phyloP scores from a whole-genome alignment of 2,888 invertebrate genomes.

The Apodemia mormo region DNA sequence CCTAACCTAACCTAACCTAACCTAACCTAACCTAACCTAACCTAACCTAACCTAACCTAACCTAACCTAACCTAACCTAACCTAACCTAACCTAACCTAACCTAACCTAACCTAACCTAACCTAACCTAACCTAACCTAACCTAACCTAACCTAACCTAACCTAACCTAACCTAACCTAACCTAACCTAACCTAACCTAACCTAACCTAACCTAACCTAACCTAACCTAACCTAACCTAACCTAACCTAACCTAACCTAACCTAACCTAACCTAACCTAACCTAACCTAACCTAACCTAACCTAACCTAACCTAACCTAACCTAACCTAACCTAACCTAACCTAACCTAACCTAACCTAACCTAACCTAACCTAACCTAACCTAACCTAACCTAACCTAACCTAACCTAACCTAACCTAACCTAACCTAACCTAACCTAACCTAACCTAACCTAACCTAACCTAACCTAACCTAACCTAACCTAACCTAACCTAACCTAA shows the following conservation, averaged over 20 bases:
- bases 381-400: constrained; percentile 30
- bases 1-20: constrained; percentile 27
- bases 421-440: constrained; percentile 32
- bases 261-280: constrained; percentile 33
- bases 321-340: constrained; percentile 32
- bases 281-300: constrained; percentile 32
- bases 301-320: constrained; percentile 32
- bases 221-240: constrained; percentile 34
- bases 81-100: constrained; percentile 29
- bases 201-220: constrained; percentile 32
- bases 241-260: constrained; percentile 33
- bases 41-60: constrained; percentile 29
- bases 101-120: constrained; percentile 30
- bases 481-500: constrained; percentile 33
- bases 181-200: constrained; percentile 31
- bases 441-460: constrained; percentile 30
- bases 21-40: constrained; percentile 27
- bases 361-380: constrained; percentile 33
- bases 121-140: constrained; percentile 27
- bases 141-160: constrained; percentile 30
- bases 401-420: constrained; percentile 31
- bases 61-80: constrained; percentile 29
- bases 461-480: constrained; percentile 29
- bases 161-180: constrained; percentile 32
- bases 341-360: constrained; percentile 28